phyloP scores from a whole-genome alignment of 2,113 vertebrate species.

The Quiscalus mexicanus region DNA sequence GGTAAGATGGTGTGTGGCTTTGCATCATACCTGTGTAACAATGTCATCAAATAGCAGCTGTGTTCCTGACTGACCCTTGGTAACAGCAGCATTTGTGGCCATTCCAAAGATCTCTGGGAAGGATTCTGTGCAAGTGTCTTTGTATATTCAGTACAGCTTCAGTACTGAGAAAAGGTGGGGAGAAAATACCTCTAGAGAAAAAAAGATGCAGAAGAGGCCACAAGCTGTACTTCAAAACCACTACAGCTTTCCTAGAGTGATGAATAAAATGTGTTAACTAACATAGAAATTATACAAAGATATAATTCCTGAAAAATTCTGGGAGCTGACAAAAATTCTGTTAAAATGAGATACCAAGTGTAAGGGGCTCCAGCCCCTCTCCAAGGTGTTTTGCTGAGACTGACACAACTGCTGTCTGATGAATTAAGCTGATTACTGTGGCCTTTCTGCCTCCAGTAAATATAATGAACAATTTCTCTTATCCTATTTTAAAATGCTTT shows the following conservation, averaged over 20 bases:
- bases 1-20: neutral
- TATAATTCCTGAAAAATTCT: neutral
- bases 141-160: slow-evolving; percentile 84
- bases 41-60: slow-evolving; percentile 85
- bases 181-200: neutral
- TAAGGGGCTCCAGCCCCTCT: neutral
- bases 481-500: neutral
- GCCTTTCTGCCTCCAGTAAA: neutral
- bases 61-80: slow-evolving; percentile 87
- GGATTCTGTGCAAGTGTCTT: slow-evolving; percentile 85
- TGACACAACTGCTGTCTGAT: neutral
- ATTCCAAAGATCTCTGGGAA: slow-evolving; percentile 86
- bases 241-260: neutral
- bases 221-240: neutral
- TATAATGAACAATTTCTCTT: neutral
- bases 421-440: neutral
- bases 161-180: slow-evolving; percentile 66
- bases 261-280: neutral
- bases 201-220: neutral
- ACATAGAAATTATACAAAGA: neutral
- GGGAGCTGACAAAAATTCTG: neutral
- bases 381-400: neutral
- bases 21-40: slow-evolving; percentile 81
- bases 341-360: neutral
- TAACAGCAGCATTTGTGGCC: slow-evolving; percentile 87